Evolutionary conservation across 2,113 vertebrate species (phyloP).

Genomic region (Ceyx margarethae): DNA sequence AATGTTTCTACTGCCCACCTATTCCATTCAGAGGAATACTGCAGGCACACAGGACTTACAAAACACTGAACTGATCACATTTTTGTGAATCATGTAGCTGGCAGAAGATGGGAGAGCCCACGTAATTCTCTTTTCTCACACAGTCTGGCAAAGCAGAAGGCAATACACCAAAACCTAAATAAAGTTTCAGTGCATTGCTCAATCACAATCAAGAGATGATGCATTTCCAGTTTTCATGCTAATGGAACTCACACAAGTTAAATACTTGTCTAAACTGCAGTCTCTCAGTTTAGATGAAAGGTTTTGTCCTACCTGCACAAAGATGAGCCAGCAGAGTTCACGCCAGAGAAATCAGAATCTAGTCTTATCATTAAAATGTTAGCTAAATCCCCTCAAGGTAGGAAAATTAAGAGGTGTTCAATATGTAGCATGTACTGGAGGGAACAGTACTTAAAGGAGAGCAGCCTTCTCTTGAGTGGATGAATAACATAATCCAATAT

Average conservation of each 20-base stretch:
- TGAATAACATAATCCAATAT: neutral
- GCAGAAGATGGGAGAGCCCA: neutral
- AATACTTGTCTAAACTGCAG: neutral
- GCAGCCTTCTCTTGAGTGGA: neutral
- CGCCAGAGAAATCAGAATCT: neutral
- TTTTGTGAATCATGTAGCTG: neutral
- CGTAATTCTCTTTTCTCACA: neutral
- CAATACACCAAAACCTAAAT: neutral
- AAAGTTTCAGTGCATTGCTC: neutral
- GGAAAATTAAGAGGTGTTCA: neutral
- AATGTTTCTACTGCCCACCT: neutral
- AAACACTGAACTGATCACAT: neutral
- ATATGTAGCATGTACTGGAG: neutral
- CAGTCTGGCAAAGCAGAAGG: neutral
- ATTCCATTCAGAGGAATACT: neutral
- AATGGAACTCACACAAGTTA: neutral
- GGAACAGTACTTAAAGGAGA: neutral
- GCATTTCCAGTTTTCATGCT: neutral
- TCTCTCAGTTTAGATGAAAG: neutral
- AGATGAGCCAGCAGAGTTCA: neutral
- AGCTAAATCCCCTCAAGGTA: neutral
- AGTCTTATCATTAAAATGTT: neutral
- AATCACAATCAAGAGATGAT: neutral
- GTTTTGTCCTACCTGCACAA: neutral
- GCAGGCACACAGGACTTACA: neutral